Base-by-base conservation (phyloP, 2,888 invertebrate genomes). In the Philereme transversata region DNA sequence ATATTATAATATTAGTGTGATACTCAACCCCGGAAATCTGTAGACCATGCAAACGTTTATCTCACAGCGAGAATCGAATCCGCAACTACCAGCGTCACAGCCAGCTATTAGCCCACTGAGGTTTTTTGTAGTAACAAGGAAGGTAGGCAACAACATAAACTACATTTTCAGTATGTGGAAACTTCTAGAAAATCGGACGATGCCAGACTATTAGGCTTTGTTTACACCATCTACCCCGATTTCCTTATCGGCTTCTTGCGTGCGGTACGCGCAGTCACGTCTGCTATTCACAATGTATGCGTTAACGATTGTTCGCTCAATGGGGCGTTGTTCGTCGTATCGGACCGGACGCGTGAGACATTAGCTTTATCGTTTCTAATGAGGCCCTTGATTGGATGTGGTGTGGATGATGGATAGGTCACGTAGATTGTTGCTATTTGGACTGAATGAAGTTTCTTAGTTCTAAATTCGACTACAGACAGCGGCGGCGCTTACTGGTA, bases 221-320 rank as follows among this genome's bases (percentile, higher is more conserved):
- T 70, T 68, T 65, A 75, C 70, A 75, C 66, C 52, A 47, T 60
- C 33, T 34, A 47, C 47, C 61, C 65, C 73, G 78, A 76, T 82
- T 82, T 74, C 76, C 74, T 81, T 84, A 83, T 83, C 83, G 77
- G 68, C 71, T 79, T 79, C 83, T 79, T 79, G 82, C 74, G 74
- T 59, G 64, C 73, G 66, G 69, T 73, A 75, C 66, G 57, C 51
- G 54, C 60, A 75, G 82, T 81, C 83, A 83, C 83, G 83, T 82
- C 74, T 65, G 68, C 70, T 62, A 60, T 72, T 22, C 66, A 80
- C 80, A 81, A 80, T 81, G 83, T 83, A 77, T 67, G 68, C 64
- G 64, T 57, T 58, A 51, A 71, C 69, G 70, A 70, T 72, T 73
- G 76, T 71, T 70, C 56, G 48, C 67, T 76, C 65, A 79, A 77